Evolutionary conservation across 2,113 vertebrate species (phyloP).

Genomic region (Pungitius pungitius): DNA sequence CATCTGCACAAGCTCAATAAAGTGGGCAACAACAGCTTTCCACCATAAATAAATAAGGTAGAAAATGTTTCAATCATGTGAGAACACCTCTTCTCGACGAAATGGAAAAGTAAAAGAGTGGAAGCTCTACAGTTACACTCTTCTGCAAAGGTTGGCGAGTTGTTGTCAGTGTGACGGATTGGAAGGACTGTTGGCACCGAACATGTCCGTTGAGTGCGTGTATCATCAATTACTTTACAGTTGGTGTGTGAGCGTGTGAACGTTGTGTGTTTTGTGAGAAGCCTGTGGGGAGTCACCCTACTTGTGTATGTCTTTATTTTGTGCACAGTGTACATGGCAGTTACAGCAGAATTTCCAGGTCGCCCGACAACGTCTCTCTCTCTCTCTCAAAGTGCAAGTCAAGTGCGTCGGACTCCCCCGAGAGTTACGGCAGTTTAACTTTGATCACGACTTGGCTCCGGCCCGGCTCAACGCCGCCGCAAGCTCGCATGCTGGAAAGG

Average conservation of each 20-base stretch:
- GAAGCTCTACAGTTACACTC: constrained; percentile 65
- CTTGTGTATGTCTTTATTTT: neutral
- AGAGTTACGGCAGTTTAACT: constrained; percentile 19
- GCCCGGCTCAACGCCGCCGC: neutral
- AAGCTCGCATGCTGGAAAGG: constrained; percentile 22
- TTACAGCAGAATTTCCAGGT: constrained; percentile 15
- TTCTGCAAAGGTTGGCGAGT: constrained; percentile 41
- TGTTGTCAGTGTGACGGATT: constrained; percentile 43
- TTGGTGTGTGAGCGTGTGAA: constrained; percentile 2
- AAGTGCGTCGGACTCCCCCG: constrained; percentile 21
- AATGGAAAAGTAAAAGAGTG: constrained; percentile 47
- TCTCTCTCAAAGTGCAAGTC: neutral
- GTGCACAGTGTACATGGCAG: neutral
- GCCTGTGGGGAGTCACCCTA: neutral
- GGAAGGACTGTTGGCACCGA: constrained; percentile 17
- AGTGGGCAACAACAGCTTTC: neutral
- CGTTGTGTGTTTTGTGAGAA: constrained; percentile 8
- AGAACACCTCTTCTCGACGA: constrained; percentile 18
- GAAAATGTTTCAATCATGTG: neutral
- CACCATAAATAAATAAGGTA: neutral
- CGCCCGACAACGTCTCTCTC: no score
- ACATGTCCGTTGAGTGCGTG: constrained; percentile 14
- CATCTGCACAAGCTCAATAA: neutral
- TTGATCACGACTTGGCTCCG: constrained; percentile 37
- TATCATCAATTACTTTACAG: neutral